Conservation (phyloP, 35 echinoderm and acorn worm genomes). For the Patiria miniata region DNA sequence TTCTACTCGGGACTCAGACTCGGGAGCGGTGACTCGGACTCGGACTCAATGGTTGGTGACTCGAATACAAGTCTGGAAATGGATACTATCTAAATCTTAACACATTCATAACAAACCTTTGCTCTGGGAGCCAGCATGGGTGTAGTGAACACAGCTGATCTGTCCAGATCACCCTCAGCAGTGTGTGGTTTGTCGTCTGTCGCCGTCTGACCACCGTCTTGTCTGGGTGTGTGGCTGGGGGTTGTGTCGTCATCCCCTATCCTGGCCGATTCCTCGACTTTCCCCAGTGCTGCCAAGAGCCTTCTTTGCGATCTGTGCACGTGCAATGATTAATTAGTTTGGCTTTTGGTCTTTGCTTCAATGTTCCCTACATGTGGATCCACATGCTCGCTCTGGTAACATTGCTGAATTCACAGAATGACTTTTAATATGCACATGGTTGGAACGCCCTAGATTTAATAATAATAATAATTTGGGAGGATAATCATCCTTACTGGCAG, state of each 20-base stretch:
- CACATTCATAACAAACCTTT: conserved; percentile 60
- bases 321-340: neutral
- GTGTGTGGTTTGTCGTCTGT: neutral
- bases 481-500: too few relatives aligned
- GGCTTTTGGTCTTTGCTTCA: neutral
- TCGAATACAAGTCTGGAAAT: too few relatives aligned
- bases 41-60: too few relatives aligned
- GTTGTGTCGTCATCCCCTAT: neutral
- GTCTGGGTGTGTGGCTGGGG: conserved; percentile 11
- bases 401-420: too few relatives aligned
- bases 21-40: too few relatives aligned
- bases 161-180: conserved; percentile 9
- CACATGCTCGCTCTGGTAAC: too few relatives aligned
- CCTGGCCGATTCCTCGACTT: conserved; percentile 68
- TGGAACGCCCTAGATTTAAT: too few relatives aligned
- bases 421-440: too few relatives aligned
- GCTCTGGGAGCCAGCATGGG: conserved; percentile 73
- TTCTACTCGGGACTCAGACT: too few relatives aligned
- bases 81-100: too few relatives aligned
- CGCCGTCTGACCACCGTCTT: neutral
- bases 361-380: too few relatives aligned
- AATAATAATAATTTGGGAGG: too few relatives aligned
- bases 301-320: conserved; percentile 76
- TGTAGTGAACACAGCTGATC: conserved; percentile 49
- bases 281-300: conserved; percentile 62